Conservation (phyloP, 1,140 invertebrate genomes). For the Globodera ellingtonae region DNA sequence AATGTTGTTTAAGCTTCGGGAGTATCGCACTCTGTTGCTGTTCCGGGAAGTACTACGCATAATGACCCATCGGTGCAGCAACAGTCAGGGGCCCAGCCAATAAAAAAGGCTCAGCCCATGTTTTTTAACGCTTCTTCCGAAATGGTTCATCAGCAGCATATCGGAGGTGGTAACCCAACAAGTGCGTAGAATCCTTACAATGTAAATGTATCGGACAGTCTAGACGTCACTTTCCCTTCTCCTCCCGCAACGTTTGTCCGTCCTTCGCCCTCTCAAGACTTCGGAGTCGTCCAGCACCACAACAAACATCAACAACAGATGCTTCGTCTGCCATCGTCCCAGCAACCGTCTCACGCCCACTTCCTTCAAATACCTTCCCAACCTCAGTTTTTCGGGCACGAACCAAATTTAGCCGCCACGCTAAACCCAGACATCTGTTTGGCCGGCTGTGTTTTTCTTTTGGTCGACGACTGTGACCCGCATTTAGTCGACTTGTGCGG, state of each 20-base stretch:
- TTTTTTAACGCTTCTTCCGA: neutral
- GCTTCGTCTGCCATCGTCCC: conserved; percentile 4
- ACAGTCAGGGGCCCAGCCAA: neutral
- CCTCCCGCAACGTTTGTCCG: conserved; percentile 5
- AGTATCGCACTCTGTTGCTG: neutral
- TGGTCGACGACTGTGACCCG: conserved; percentile 32
- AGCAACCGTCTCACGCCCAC: neutral
- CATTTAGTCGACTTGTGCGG: conserved; percentile 27
- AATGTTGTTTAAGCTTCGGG: too few relatives aligned
- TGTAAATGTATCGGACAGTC: too few relatives aligned
- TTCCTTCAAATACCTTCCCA: conserved; percentile 3
- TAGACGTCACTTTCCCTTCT: conserved; percentile 9
- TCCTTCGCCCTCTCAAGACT: neutral
- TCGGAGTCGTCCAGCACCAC: neutral
- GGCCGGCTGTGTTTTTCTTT: conserved; percentile 39
- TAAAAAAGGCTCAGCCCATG: neutral
- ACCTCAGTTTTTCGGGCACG: conserved; percentile 3
- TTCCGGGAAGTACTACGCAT: neutral
- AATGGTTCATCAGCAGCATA: neutral
- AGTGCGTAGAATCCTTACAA: neutral
- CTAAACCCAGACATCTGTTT: conserved; percentile 36
- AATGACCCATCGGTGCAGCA: neutral
- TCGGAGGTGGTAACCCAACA: neutral
- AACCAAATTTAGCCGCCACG: conserved; percentile 1
- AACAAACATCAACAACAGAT: conserved; percentile 12